Evolutionary conservation across 1,140 invertebrate genomes (phyloP), one percentile per base, ranked within the genome.

Genomic region (Zaprionus kolodkinae): DNA sequence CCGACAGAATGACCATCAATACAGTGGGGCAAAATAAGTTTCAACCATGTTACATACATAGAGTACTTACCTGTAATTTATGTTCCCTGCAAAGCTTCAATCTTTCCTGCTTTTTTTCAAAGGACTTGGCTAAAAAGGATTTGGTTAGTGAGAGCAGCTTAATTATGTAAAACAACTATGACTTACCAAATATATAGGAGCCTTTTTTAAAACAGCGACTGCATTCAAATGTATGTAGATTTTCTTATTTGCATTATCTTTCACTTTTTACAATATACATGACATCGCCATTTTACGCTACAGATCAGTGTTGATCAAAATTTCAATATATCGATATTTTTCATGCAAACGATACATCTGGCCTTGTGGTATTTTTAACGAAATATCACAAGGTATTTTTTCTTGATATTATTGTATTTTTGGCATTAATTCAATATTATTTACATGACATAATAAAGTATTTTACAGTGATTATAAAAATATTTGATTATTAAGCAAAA

Each of bases 1-100:
- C 57, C 52, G n/a, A 43, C 40, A 43, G 60, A 75, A 62, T 70
- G 63, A 52, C 64, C 59, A 77, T 48, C 43, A 30, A 66, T 57
- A 72, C 62, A 66, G 69, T 66, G 62, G 40, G 40, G 11, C 10
- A 50, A 50, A 50, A 50, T 21, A 50, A 17, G 3, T 50, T 50
- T 15, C 40, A 15, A 15, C 6, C 40, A n/a, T 15, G 40, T n/a
- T 1, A 43, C n/a, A 15, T 43, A 21, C 21, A 21, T n/a, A n/a
- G 2, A 21, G 21, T 21, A n/a, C 7, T 43, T 15, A 43, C 13
- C 40, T 43, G 40, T 43, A 15, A 0, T 43, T 43, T 43, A 43
- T 43, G 13, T 15, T 9, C 40, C 7, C n/a, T 43, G 40, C 40
- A 15, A n/a, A 7, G n/a, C 2, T 43, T 43, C n/a, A 5, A n/a